A percentile compares a stretch with the other conserved stretches of the same genome.
phyloP scores from a whole-genome alignment of 2,113 vertebrate species.

The Addax nasomaculatus region DNA sequence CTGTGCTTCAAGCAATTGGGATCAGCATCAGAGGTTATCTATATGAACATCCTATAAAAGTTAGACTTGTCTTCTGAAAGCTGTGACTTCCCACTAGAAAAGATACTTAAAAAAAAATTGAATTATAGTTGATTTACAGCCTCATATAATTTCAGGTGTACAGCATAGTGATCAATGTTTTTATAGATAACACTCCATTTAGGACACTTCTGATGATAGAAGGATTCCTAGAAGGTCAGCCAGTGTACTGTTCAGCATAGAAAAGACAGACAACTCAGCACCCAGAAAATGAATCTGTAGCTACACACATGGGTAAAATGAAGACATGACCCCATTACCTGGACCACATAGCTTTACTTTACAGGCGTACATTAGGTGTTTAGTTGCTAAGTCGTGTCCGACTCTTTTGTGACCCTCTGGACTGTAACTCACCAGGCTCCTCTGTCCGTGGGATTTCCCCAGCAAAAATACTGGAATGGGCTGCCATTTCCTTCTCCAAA shows the following conservation, averaged over 20 bases:
- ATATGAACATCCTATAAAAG: neutral
- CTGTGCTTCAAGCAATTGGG: neutral
- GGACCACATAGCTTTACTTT: neutral
- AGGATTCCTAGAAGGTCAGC: neutral
- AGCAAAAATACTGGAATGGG: neutral
- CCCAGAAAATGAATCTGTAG: neutral
- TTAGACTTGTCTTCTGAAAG: neutral
- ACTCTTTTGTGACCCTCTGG: neutral
- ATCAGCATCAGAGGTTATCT: neutral
- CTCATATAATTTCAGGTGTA: neutral
- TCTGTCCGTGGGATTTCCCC: neutral
- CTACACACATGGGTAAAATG: neutral
- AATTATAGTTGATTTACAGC: neutral
- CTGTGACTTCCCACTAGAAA: neutral
- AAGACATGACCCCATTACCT: too few relatives aligned
- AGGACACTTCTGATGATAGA: neutral
- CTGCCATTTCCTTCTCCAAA: neutral
- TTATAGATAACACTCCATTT: neutral
- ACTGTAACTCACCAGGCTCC: neutral
- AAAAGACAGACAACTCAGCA: neutral
- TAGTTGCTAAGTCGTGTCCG: neutral
- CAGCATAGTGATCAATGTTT: neutral
- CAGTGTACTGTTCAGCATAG: neutral
- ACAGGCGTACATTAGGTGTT: neutral
- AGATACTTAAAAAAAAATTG: neutral